phyloP scores from a whole-genome alignment of 2,113 vertebrate species.

The Aleadryas rufinucha region DNA sequence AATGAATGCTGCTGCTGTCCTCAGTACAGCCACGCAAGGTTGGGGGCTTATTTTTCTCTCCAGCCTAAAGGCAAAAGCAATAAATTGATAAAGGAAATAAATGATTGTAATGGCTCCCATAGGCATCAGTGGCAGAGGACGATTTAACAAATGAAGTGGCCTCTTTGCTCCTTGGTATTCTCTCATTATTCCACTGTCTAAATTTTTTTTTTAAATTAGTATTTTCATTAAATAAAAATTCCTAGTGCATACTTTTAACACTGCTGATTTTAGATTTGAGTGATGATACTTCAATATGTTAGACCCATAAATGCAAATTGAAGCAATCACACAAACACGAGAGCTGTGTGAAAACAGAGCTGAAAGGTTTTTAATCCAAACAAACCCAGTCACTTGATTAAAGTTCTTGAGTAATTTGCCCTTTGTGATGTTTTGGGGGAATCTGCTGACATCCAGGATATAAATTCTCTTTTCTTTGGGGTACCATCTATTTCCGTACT shows the following conservation, averaged over 20 bases:
- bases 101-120: background rate
- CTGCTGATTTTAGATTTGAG: constrained; percentile 3
- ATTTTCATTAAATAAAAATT: constrained; percentile 63
- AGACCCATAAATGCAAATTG: constrained; percentile 52
- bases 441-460: background rate
- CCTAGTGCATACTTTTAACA: background rate
- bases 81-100: background rate
- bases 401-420: constrained; percentile 27
- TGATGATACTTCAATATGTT: background rate
- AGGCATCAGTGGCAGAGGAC: background rate
- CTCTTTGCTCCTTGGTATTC: background rate
- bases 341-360: constrained; percentile 4
- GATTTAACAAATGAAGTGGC: background rate
- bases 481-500: background rate
- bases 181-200: background rate
- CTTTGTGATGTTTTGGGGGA: constrained; percentile 17
- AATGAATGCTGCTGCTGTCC: background rate
- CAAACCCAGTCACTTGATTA: constrained; percentile 31
- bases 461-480: background rate
- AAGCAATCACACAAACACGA: constrained; percentile 44
- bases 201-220: background rate
- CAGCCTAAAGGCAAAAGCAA: background rate
- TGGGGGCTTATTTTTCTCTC: background rate
- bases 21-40: background rate
- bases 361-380: constrained; percentile 43